Percentiles rank a stretch among this genome's conserved stretches.
Conservation (phyloP, 1,140 invertebrate species). For the Zophobas atratus region DNA sequence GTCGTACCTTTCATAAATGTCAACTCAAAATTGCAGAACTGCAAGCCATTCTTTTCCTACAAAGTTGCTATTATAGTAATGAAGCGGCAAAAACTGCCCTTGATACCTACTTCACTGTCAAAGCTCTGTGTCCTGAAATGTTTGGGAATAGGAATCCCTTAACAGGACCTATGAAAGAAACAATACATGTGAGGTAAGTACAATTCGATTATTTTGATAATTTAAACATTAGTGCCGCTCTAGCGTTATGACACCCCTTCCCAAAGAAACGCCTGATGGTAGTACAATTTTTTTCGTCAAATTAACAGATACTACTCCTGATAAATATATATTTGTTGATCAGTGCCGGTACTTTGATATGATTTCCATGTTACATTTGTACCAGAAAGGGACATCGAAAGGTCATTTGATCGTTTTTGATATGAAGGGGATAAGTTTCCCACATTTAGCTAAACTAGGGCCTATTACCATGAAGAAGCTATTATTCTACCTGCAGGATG, state of each 20-base stretch:
- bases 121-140: constrained; percentile 74
- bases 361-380: constrained; percentile 72
- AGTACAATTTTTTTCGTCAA: constrained; percentile 71
- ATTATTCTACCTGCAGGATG: constrained; percentile 72
- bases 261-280: constrained; percentile 70
- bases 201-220: not conserved
- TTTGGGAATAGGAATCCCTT: constrained; percentile 71
- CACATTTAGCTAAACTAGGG: constrained; percentile 74
- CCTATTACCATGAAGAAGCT: constrained; percentile 75
- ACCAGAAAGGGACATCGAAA: constrained; percentile 69
- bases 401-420: constrained; percentile 76
- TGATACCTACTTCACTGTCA: constrained; percentile 74
- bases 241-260: constrained; percentile 65
- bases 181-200: not conserved
- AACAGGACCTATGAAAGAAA: constrained; percentile 59
- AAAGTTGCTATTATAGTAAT: constrained; percentile 74
- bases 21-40: constrained; percentile 40
- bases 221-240: too few relatives aligned
- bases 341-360: constrained; percentile 71
- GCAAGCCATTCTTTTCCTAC: constrained; percentile 67
- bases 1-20: too few relatives aligned
- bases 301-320: constrained; percentile 72
- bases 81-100: constrained; percentile 76
- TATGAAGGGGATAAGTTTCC: constrained; percentile 72
- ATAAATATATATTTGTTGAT: constrained; percentile 73